These are phyloP conservation scores for Grallaria varia DNA, from an alignment of 2,113 vertebrate species.

Conservation along the genomic window DNA sequence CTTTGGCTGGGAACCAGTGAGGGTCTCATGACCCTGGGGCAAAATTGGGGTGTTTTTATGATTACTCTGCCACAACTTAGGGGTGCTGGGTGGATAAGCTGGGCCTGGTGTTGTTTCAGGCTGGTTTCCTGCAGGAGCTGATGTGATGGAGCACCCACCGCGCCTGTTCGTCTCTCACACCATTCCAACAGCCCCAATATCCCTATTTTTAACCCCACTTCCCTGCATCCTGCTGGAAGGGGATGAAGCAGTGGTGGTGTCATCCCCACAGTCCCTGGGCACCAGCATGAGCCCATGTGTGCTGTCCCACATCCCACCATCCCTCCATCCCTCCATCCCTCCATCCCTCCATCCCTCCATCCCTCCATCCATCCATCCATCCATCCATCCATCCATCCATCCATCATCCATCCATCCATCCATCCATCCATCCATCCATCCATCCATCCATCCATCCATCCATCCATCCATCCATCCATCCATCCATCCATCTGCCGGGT, in stretches of 20 bases:
- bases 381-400: constrained; percentile 33
- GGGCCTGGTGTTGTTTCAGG: background rate
- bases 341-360: too few relatives aligned
- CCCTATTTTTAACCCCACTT: background rate
- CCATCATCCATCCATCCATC: constrained; percentile 35
- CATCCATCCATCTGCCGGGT: background rate
- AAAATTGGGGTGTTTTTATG: accelerated
- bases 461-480: background rate
- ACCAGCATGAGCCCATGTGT: accelerated
- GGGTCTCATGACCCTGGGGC: background rate
- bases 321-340: constrained; percentile 42
- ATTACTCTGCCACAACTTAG: background rate
- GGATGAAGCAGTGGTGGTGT: background rate
- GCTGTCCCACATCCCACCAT: background rate
- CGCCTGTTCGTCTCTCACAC: accelerated
- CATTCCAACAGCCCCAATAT: background rate
- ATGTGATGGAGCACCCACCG: accelerated
- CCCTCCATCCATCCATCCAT: constrained; percentile 31
- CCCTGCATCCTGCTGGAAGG: background rate
- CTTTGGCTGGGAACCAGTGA: background rate
- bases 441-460: constrained; percentile 33
- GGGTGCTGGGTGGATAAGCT: accelerated
- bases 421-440: constrained; percentile 33
- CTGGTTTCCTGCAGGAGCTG: background rate
- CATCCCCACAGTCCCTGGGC: accelerated